Percentiles rank a stretch among this genome's conserved stretches.
These are phyloP conservation scores for Crotalus tigris DNA, from an alignment of 2,113 vertebrate species.

Conservation along the genomic window DNA sequence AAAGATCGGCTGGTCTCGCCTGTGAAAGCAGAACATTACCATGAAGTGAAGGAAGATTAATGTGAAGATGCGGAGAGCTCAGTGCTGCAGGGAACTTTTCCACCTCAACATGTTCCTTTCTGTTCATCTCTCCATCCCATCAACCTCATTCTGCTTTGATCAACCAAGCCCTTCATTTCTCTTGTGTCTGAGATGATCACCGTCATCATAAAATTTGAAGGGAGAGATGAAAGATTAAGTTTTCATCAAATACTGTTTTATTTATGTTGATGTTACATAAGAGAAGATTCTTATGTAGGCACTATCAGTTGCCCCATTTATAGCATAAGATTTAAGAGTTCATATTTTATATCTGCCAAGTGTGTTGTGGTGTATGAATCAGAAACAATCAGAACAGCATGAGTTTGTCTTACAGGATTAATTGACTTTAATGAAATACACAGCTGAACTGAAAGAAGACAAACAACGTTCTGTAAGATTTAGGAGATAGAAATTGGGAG, in stretches of 20 bases:
- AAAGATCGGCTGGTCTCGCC: conserved; percentile 71
- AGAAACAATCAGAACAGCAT: not conserved
- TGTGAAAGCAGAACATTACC: conserved; percentile 67
- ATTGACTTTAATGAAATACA: not conserved
- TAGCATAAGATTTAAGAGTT: not conserved
- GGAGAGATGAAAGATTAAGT: not conserved
- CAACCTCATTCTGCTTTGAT: not conserved
- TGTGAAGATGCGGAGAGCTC: conserved; percentile 26
- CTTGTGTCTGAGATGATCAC: not conserved
- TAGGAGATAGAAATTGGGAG: not conserved
- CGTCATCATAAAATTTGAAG: not conserved
- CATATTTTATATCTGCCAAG: not conserved
- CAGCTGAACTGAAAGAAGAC: too few species aligned
- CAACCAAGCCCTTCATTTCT: not conserved
- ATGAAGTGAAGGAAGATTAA: conserved; percentile 56
- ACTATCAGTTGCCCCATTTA: not conserved
- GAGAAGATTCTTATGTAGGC: not conserved
- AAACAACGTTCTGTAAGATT: not conserved
- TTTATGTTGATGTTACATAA: not conserved
- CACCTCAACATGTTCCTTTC: not conserved
- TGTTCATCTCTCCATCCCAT: not conserved
- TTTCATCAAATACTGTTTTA: not conserved
- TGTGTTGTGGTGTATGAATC: not conserved
- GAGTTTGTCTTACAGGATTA: too few species aligned
- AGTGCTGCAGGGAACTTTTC: conserved; percentile 20